These are phyloP conservation scores for Molossus molossus DNA, from an alignment of 2,797 vertebrate species.

Conservation along the genomic window DNA sequence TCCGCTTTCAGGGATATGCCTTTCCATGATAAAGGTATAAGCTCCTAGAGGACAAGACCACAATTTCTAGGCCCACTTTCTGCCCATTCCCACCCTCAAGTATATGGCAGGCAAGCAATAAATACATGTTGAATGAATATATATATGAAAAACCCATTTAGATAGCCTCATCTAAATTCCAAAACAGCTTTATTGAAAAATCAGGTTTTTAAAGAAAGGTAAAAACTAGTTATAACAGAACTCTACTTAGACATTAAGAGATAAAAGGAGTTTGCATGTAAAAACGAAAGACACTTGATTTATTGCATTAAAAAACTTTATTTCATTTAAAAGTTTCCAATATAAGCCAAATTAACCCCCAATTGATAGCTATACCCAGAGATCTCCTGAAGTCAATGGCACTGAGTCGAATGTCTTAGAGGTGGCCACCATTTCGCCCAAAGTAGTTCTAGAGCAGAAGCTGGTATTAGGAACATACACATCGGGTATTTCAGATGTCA, in stretches of 20 bases:
- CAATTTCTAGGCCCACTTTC: background rate
- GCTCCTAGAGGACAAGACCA: background rate
- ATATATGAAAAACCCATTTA: slow-evolving; percentile 42
- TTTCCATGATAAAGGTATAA: background rate
- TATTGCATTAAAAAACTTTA: slow-evolving; percentile 84
- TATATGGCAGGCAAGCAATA: background rate
- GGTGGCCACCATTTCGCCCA: slow-evolving; percentile 67
- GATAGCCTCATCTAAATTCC: slow-evolving; percentile 25
- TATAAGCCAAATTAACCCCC: slow-evolving; percentile 82
- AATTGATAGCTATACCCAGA: slow-evolving; percentile 76
- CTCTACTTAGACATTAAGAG: slow-evolving; percentile 43
- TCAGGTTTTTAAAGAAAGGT: slow-evolving; percentile 39
- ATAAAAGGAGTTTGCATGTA: slow-evolving; percentile 32
- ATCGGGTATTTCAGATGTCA: slow-evolving; percentile 63
- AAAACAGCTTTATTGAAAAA: slow-evolving; percentile 58
- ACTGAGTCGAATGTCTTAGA: slow-evolving; percentile 74
- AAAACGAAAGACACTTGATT: slow-evolving; percentile 72
- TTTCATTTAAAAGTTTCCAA: slow-evolving; percentile 84
- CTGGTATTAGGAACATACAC: slow-evolving; percentile 73
- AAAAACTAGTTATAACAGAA: slow-evolving; percentile 19
- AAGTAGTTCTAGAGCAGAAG: slow-evolving; percentile 75
- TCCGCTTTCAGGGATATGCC: background rate
- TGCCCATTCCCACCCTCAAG: background rate
- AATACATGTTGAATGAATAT: slow-evolving; percentile 21
- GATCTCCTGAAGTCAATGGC: slow-evolving; percentile 81